These are phyloP conservation scores for Telenomus remus DNA, from an alignment of 1,140 invertebrate genomes.

Conservation along the genomic window DNA sequence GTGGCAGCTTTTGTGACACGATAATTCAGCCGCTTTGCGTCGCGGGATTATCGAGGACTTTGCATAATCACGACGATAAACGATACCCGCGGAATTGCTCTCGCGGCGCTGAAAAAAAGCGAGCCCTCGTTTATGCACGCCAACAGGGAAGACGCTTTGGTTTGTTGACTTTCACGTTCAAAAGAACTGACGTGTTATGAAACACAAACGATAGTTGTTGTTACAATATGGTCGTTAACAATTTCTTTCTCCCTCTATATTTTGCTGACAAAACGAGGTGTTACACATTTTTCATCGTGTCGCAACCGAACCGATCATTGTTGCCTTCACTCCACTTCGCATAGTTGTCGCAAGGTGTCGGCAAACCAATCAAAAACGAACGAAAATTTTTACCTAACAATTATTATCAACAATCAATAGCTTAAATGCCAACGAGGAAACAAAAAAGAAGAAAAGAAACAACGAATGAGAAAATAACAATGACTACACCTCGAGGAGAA, in stretches of 20 bases:
- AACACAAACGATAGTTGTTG: slow-evolving; percentile 17
- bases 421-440: too few relatives aligned
- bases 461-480: too few relatives aligned
- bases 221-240: slow-evolving; percentile 38
- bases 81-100: slow-evolving; percentile 21
- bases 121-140: background rate
- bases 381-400: too few relatives aligned
- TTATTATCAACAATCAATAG: too few relatives aligned
- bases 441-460: too few relatives aligned
- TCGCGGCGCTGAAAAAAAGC: slow-evolving; percentile 20
- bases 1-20: slow-evolving; percentile 5
- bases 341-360: background rate
- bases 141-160: slow-evolving; percentile 6
- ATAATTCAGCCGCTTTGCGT: slow-evolving; percentile 22
- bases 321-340: slow-evolving; percentile 20
- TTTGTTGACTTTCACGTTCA: slow-evolving; percentile 40
- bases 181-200: slow-evolving; percentile 28
- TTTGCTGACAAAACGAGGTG: slow-evolving; percentile 35
- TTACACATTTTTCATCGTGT: slow-evolving; percentile 43
- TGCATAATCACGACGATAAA: slow-evolving; percentile 25
- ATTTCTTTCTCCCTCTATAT: slow-evolving; percentile 19
- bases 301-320: slow-evolving; percentile 23
- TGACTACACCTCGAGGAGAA: too few relatives aligned
- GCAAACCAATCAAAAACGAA: too few relatives aligned
- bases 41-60: slow-evolving; percentile 13